These are phyloP conservation scores for Alloplasta piceator DNA, from an alignment of 2,888 invertebrate genomes.

Conservation along the genomic window DNA sequence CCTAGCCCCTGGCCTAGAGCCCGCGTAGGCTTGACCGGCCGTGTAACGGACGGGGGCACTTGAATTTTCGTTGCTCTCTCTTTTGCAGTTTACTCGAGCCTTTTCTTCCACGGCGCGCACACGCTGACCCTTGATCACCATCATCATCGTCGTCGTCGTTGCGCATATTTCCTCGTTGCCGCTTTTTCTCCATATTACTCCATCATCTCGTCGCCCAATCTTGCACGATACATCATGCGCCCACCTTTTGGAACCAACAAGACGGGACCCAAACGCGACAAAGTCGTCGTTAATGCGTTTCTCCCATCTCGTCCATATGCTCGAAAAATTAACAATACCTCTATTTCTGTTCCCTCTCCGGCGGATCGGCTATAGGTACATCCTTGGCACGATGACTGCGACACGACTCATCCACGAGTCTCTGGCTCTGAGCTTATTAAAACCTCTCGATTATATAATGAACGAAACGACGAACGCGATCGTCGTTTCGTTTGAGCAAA, in stretches of 20 bases:
- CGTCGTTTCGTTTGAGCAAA: neutral
- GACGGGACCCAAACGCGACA: too few species aligned
- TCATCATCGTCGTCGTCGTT: neutral
- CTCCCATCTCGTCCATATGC: constrained; percentile 40
- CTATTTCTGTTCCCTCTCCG: constrained; percentile 71
- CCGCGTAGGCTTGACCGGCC: constrained; percentile 77
- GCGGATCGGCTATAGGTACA: constrained; percentile 65
- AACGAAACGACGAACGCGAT: neutral
- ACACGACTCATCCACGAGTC: constrained; percentile 61
- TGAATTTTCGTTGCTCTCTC: constrained; percentile 41
- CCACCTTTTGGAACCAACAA: too few species aligned
- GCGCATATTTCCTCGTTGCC: neutral
- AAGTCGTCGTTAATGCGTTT: too few species aligned
- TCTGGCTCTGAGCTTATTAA: constrained; percentile 71
- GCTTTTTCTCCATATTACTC: neutral
- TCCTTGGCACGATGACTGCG: constrained; percentile 71
- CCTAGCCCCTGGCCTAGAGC: constrained; percentile 82
- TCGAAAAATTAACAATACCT: constrained; percentile 72
- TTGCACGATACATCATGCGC: too few species aligned
- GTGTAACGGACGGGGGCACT: constrained; percentile 71
- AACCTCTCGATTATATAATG: constrained; percentile 70
- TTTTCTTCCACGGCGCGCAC: neutral
- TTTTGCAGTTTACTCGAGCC: neutral
- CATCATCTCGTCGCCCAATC: neutral
- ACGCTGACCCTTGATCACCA: neutral